These are phyloP conservation scores for Galeopsomyia nigrocyanea DNA, from an alignment of 2,888 invertebrate species.

Conservation along the genomic window DNA sequence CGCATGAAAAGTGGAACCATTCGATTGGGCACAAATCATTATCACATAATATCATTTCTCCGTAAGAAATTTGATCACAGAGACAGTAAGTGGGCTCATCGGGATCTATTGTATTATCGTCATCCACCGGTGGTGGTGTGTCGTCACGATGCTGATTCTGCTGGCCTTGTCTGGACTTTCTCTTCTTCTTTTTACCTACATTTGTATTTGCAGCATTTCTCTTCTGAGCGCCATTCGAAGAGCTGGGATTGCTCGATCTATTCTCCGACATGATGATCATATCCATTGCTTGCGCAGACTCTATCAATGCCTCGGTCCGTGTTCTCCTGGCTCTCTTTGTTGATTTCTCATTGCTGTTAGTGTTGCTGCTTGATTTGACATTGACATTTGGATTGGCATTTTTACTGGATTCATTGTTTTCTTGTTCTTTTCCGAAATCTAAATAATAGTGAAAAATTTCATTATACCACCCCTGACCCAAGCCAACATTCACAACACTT, in stretches of 20 bases:
- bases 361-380: slow-evolving; percentile 60
- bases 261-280: slow-evolving; percentile 68
- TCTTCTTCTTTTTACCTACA: slow-evolving; percentile 64
- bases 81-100: slow-evolving; percentile 97
- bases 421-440: slow-evolving; percentile 73
- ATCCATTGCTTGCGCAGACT: slow-evolving; percentile 66
- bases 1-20: slow-evolving; percentile 99
- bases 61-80: slow-evolving; percentile 95
- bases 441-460: not conserved
- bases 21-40: slow-evolving; percentile 97
- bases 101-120: slow-evolving; percentile 89
- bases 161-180: slow-evolving; percentile 64
- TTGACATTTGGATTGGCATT: slow-evolving; percentile 57
- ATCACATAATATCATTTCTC: slow-evolving; percentile 99
- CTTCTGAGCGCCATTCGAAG: slow-evolving; percentile 72
- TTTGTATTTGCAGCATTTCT: slow-evolving; percentile 66
- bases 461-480: slow-evolving; percentile 47
- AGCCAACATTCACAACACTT: too few species aligned
- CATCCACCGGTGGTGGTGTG: slow-evolving; percentile 84
- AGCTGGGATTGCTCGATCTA: slow-evolving; percentile 69
- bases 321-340: slow-evolving; percentile 84
- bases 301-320: slow-evolving; percentile 77
- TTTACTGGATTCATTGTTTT: slow-evolving; percentile 68
- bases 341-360: slow-evolving; percentile 74
- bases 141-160: slow-evolving; percentile 76